A percentile compares a stretch with the other conserved stretches of the same genome.
Conservation (phyloP, 2,113 vertebrate species). For the Bos indicus region DNA sequence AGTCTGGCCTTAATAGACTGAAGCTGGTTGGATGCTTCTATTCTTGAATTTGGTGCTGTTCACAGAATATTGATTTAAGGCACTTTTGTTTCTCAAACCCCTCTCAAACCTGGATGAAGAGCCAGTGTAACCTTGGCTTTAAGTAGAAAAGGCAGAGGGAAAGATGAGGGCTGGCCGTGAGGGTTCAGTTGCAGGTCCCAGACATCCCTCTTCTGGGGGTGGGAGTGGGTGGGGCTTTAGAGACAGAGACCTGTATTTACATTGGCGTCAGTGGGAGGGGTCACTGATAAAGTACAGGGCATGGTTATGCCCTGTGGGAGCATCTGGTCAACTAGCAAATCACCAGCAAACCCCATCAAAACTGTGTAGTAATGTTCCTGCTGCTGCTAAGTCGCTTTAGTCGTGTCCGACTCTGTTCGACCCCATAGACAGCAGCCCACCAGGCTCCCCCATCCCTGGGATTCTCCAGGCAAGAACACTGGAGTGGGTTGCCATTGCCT, state of each 20-base stretch:
- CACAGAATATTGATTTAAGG: conserved; percentile 49
- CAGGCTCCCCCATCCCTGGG: too few relatives aligned
- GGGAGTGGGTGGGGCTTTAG: neutral
- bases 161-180: neutral
- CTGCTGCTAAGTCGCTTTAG: too few relatives aligned
- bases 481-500: too few relatives aligned
- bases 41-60: conserved; percentile 27
- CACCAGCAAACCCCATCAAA: neutral
- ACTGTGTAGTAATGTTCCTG: neutral
- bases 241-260: neutral
- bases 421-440: too few relatives aligned
- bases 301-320: neutral
- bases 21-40: conserved; percentile 46
- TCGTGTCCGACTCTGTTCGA: too few relatives aligned
- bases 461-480: too few relatives aligned
- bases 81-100: neutral
- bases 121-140: neutral
- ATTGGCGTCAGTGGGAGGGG: neutral
- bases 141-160: neutral
- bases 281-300: neutral
- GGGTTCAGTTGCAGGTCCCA: neutral
- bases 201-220: neutral
- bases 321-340: neutral
- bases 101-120: neutral
- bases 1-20: conserved; percentile 43